phyloP scores from a whole-genome alignment of 2,888 invertebrate genomes.

The Tortricodes alternella region DNA sequence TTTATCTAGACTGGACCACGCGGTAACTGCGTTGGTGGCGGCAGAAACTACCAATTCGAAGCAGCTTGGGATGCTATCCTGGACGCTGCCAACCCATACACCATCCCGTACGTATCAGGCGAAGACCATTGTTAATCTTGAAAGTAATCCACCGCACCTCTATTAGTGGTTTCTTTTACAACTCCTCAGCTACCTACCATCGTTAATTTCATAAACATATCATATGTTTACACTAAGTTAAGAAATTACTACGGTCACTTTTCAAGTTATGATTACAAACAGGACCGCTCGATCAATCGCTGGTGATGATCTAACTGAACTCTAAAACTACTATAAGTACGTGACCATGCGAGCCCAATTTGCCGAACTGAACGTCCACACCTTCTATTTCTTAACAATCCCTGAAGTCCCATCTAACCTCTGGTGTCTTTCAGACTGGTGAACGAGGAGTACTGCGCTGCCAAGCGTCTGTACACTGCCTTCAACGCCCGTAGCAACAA shows the following conservation, averaged over 20 bases:
- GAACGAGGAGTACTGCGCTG: conserved; percentile 63
- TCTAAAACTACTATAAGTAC: conserved; percentile 3
- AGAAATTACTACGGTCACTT: too few species aligned
- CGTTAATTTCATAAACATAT: too few species aligned
- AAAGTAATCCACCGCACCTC: too few species aligned
- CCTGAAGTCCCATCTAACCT: neutral
- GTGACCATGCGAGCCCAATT: conserved; percentile 15
- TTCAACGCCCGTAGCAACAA: conserved; percentile 57
- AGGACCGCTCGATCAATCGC: too few species aligned
- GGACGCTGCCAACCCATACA: conserved; percentile 37
- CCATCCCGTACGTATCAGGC: conserved; percentile 45
- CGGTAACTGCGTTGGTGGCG: conserved; percentile 56
- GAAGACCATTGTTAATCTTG: too few species aligned
- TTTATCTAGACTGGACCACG: conserved; percentile 49
- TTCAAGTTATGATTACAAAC: too few species aligned
- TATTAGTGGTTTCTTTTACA: too few species aligned
- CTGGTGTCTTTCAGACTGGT: conserved; percentile 45
- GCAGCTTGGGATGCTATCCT: conserved; percentile 59
- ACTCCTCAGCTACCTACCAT: too few species aligned
- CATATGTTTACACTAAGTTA: too few species aligned
- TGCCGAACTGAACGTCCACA: conserved; percentile 22
- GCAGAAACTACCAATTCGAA: conserved; percentile 63
- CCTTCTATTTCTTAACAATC: neutral
- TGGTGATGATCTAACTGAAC: conserved; percentile 16
- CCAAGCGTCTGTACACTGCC: conserved; percentile 57